Evolutionary conservation across 2,797 vertebrate species (phyloP).

Genomic region (Valencia hispanica): DNA sequence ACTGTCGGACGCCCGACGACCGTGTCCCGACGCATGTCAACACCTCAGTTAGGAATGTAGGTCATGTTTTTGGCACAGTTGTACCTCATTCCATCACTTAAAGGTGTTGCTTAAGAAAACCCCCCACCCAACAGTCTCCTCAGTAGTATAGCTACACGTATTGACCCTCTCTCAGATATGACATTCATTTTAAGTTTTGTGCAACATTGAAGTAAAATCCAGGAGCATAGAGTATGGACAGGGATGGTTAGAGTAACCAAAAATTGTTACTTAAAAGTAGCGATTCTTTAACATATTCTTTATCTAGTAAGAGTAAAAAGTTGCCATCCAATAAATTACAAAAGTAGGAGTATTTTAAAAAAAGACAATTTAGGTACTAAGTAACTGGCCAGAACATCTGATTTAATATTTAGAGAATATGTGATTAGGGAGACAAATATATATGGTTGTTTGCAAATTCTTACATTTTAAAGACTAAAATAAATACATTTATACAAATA

Average conservation of each 20-base stretch:
- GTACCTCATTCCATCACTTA: constrained; percentile 67
- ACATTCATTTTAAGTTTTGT: not conserved
- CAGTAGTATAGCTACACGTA: constrained; percentile 16
- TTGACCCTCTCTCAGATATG: constrained; percentile 21
- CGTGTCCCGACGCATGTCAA: constrained; percentile 72
- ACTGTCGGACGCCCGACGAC: constrained; percentile 57
- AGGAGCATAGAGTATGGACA: not conserved
- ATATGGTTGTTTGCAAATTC: too few species aligned
- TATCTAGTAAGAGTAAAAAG: not conserved
- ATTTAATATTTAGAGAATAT: not conserved
- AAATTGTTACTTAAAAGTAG: not conserved
- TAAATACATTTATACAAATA: too few species aligned
- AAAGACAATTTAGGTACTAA: not conserved
- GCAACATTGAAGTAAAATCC: constrained; percentile 1
- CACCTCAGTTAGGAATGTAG: constrained; percentile 77
- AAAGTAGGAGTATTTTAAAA: not conserved
- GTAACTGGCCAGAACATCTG: not conserved
- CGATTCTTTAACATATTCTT: not conserved
- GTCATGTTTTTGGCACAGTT: constrained; percentile 74
- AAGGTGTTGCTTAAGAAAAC: constrained; percentile 43
- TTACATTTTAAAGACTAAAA: too few species aligned
- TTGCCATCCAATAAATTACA: not conserved
- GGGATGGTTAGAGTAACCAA: not conserved
- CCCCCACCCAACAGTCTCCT: constrained; percentile 30
- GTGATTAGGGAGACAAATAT: too few species aligned